phyloP scores from a whole-genome alignment of 1,140 invertebrate genomes.

The Augochlora pura region DNA sequence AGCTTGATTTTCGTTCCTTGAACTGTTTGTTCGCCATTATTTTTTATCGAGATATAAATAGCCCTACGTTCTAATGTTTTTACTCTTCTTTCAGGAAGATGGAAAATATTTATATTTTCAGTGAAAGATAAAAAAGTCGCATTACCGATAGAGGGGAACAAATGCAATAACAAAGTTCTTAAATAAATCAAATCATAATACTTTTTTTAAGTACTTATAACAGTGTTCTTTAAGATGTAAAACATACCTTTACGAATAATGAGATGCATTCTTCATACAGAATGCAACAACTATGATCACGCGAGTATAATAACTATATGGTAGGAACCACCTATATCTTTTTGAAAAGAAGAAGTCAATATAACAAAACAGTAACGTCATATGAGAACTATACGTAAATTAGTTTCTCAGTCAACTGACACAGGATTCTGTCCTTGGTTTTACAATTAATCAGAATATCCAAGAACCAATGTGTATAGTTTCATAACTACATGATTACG shows the following conservation, averaged over 20 bases:
- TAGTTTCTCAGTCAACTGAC: conserved; percentile 54
- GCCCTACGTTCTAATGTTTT: background rate
- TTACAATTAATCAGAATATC: conserved; percentile 38
- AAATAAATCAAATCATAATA: conserved; percentile 40
- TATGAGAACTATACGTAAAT: conserved; percentile 49
- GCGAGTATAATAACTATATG: conserved; percentile 27
- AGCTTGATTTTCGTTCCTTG: conserved; percentile 4
- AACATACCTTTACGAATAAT: conserved; percentile 34
- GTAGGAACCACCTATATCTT: conserved; percentile 25
- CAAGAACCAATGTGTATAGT: conserved; percentile 10
- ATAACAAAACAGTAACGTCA: conserved; percentile 38
- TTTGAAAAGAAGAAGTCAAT: conserved; percentile 44
- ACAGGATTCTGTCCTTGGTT: conserved; percentile 34
- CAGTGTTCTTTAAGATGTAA: conserved; percentile 11
- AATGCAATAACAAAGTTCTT: conserved; percentile 48
- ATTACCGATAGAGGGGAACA: conserved; percentile 3
- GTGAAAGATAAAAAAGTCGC: conserved; percentile 11
- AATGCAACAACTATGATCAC: conserved; percentile 32
- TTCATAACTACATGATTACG: conserved; percentile 31
- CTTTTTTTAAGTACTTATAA: conserved; percentile 44
- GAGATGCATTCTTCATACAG: conserved; percentile 10
- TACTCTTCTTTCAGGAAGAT: background rate
- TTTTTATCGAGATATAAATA: background rate
- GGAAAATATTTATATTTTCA: background rate
- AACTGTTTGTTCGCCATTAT: conserved; percentile 2